A percentile compares a stretch with the other conserved stretches of the same genome.
Evolutionary conservation across 35 echinoderm and acorn worm species (phyloP).

Genomic region (Eucidaris tribuloides): DNA sequence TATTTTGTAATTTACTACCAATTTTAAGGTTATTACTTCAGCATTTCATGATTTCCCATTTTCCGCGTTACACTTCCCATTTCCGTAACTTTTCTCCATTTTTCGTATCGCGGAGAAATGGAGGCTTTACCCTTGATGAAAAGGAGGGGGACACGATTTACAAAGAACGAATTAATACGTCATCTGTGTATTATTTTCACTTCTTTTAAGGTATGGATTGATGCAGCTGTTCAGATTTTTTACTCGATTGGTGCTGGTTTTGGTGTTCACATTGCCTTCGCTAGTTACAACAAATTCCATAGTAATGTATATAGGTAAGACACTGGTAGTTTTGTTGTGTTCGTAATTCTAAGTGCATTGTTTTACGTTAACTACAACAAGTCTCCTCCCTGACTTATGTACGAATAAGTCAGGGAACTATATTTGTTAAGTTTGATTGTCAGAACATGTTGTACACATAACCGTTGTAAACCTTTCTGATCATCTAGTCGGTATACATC

Average conservation of each 20-base stretch:
- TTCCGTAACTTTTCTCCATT: too few relatives aligned
- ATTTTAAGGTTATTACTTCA: too few relatives aligned
- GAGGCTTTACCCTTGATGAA: too few relatives aligned
- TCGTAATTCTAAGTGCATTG: not conserved
- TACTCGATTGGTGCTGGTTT: constrained; percentile 68
- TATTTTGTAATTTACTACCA: too few relatives aligned
- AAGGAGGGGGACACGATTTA: not conserved
- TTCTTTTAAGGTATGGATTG: constrained; percentile 53
- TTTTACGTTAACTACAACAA: not conserved
- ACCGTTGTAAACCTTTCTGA: not conserved
- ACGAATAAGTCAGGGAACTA: not conserved
- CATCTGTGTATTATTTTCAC: too few relatives aligned
- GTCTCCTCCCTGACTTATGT: not conserved
- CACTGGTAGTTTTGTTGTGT: not conserved
- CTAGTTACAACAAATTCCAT: constrained; percentile 82
- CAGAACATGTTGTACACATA: not conserved
- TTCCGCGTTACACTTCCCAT: too few relatives aligned
- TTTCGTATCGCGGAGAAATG: too few relatives aligned
- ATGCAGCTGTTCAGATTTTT: constrained; percentile 70
- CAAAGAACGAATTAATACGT: not conserved
- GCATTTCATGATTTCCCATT: too few relatives aligned
- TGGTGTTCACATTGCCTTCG: constrained; percentile 78
- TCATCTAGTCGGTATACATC: not conserved
- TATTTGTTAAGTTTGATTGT: not conserved
- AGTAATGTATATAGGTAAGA: constrained; percentile 72